Base-by-base conservation (phyloP, 1,140 invertebrate genomes). In the Chionoecetes opilio region DNA sequence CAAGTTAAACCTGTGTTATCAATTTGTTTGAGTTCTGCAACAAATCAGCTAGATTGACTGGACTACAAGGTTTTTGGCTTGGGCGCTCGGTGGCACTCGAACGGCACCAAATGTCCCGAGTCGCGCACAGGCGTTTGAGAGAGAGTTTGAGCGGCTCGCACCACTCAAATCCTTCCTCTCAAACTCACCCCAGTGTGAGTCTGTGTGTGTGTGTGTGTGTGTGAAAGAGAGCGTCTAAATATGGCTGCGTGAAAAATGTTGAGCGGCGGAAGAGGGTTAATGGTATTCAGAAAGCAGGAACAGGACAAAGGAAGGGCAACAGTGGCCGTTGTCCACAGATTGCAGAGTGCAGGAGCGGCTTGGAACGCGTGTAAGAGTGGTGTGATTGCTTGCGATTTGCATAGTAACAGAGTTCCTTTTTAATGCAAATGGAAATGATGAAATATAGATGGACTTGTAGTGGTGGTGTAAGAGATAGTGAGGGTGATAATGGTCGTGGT, bases 381-480 rank as follows among this genome's bases (percentile, higher is more conserved):
- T 53, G 41, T 89, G 93, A 94, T 94, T 94, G 93, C 85, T 63
- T 34, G 53, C 46, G 82, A 94, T 94, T 94, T 94, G 93, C 93
- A 94, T 94, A 94, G 46, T 89, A 94, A 94, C 93, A 53, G 86
- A 34, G 14, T 32, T 82, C 93, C 82, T 86, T 94, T 94, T 94
- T 94, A 53, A 82, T 29, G 93, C 75, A 94, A 94, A 94, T 94
- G 93, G 93, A 89, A 89, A n/a, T 94, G 93, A 88, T 94, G 86
- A 94, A 94, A 94, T 94, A 86, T 89, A 94, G 93, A 94, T 94
- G 86, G 93, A 89, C 46, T 88, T 38, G 29, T 92, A 32, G 32
- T 87, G 85, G 6, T 87, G 85, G 82, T 84, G 82, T 8, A 29
- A 3, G 37, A 2, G 85, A 26, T 0, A n/a, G 37, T 34, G 29